Evolutionary conservation across 2,797 vertebrate genomes (phyloP).

Genomic region (Parambassis ranga): DNA sequence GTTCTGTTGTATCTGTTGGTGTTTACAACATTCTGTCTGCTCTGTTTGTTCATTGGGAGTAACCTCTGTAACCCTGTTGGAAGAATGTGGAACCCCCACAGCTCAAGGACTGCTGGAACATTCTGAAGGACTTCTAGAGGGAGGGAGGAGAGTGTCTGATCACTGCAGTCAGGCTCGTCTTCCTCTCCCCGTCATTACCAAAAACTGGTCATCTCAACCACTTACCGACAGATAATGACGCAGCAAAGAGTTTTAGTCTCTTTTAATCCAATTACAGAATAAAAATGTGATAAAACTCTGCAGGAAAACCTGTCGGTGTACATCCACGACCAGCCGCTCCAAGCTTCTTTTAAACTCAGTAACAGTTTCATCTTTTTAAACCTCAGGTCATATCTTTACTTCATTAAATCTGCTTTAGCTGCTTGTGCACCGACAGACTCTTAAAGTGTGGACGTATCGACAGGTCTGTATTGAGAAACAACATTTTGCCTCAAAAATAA

Average conservation of each 20-base stretch:
- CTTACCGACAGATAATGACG: constrained; percentile 11
- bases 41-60: no score
- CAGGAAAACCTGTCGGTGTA: no score
- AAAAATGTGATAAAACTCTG: no score
- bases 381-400: background rate
- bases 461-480: no score
- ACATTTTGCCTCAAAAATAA: no score
- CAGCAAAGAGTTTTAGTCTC: no score
- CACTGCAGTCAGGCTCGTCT: constrained; percentile 22
- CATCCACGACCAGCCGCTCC: background rate
- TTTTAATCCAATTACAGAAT: no score
- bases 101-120: background rate
- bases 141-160: background rate
- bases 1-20: no score
- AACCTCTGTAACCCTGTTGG: background rate
- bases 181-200: constrained; percentile 28
- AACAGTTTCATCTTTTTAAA: background rate
- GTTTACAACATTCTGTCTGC: no score
- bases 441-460: background rate
- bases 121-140: background rate
- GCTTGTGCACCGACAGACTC: background rate
- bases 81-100: background rate
- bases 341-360: background rate
- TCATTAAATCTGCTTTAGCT: background rate
- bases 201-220: constrained; percentile 3